Percentiles rank a stretch among this genome's conserved stretches.
phyloP scores from a whole-genome alignment of 2,888 invertebrate genomes.

The Cheilosia scutellata region DNA sequence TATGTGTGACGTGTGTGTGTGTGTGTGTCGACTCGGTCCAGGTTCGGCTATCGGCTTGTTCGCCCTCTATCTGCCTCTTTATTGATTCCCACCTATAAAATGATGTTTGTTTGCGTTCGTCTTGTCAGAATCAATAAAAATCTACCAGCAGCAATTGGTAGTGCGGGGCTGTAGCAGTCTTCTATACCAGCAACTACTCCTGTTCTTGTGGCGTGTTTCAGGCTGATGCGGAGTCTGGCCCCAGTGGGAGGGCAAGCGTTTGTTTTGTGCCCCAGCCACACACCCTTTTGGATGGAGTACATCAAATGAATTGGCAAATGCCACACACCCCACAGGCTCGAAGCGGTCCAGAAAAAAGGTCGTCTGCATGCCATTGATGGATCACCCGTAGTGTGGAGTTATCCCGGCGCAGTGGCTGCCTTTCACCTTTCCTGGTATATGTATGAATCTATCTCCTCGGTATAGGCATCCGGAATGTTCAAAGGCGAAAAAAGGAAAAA shows the following conservation, averaged over 20 bases:
- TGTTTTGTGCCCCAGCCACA: conserved; percentile 41
- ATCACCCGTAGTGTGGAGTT: conserved; percentile 57
- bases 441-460: background rate
- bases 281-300: conserved; percentile 44
- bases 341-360: conserved; percentile 57
- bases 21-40: background rate
- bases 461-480: conserved; percentile 61
- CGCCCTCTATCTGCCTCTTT: conserved; percentile 36
- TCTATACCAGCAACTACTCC: too few species aligned
- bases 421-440: conserved; percentile 42
- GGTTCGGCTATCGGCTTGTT: background rate
- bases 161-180: conserved; percentile 1
- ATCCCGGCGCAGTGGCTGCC: conserved; percentile 39
- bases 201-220: conserved; percentile 27
- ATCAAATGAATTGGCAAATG: conserved; percentile 71
- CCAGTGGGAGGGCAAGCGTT: conserved; percentile 57
- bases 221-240: conserved; percentile 36
- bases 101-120: conserved; percentile 71
- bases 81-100: conserved; percentile 72
- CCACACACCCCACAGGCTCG: conserved; percentile 30
- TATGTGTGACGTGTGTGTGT: conserved; percentile 34
- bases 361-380: conserved; percentile 48
- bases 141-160: conserved; percentile 22
- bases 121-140: conserved; percentile 75
- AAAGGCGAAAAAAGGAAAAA: conserved; percentile 40